These are phyloP conservation scores for Mongoloraphidia duomilia DNA, from an alignment of 2,888 invertebrate genomes.

Conservation along the genomic window DNA sequence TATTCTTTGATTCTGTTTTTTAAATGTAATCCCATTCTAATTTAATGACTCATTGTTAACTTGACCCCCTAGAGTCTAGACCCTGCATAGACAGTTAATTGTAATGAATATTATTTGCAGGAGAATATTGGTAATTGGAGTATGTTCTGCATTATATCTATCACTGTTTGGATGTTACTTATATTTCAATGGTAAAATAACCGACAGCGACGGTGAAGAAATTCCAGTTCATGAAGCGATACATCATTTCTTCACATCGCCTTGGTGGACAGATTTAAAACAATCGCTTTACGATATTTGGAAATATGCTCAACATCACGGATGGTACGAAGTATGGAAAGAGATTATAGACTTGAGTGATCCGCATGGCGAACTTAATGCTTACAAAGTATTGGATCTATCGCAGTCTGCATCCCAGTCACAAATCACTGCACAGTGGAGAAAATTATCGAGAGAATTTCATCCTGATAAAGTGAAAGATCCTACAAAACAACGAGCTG, in stretches of 20 bases:
- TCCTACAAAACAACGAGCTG: conserved; percentile 45
- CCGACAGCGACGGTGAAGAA: conserved; percentile 73
- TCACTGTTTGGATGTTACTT: conserved; percentile 64
- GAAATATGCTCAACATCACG: conserved; percentile 66
- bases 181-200: conserved; percentile 77
- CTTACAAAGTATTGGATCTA: conserved; percentile 69
- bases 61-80: too few relatives aligned
- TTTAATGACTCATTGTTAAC: conserved; percentile 1
- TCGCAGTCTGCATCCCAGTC: conserved; percentile 68
- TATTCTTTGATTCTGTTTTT: neutral
- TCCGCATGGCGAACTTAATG: conserved; percentile 81
- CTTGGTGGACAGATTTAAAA: conserved; percentile 74
- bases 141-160: conserved; percentile 53
- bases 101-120: conserved; percentile 24
- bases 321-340: conserved; percentile 76
- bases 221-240: conserved; percentile 79
- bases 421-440: conserved; percentile 72
- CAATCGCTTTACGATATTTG: conserved; percentile 60
- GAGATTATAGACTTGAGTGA: conserved; percentile 76
- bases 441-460: conserved; percentile 65
- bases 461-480: conserved; percentile 89
- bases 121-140: conserved; percentile 41
- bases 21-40: neutral
- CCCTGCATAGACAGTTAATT: conserved; percentile 1
- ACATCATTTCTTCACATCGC: conserved; percentile 78